Evolutionary conservation across 2,888 invertebrate species (phyloP), one percentile per base, ranked within the genome.

Genomic region (Deroplatys truncata): DNA sequence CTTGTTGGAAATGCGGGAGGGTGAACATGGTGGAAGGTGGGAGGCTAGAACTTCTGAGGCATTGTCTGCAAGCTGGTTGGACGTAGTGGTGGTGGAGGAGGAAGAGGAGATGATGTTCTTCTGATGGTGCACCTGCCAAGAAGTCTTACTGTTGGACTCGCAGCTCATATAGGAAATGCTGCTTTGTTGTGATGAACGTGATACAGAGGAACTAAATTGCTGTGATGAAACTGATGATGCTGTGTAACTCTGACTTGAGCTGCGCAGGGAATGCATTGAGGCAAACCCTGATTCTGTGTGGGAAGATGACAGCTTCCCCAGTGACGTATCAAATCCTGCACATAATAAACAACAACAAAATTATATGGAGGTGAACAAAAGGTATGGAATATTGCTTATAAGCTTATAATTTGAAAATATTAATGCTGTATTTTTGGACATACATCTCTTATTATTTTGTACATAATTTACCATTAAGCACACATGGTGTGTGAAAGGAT

Each of bases 251-350:
- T 95, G 95, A n/a, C 94, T 94, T 85, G 96, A 96, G 86, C 95
- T 96, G 89, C 96, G 94, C 91, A 95, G 94, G 84, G 95, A 95
- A 91, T 95, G 95, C 94, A 95, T 94, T 29, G 96, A 96, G 89
- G 95, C 94, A 92, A 96, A 96, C 91, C 96, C 96, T 91, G 94
- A 94, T 92, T 95, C 95, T 86, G 93, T 93, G 7, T 93, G 93
- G 90, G 93, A 93, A 82, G 93, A 93, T 16, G 93, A 93, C 72
- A 93, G 92, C 94, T 94, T 35, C 94, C 93, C 91, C 94, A 94
- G 49, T 20, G 89, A 82, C 15, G 90, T 83, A 83, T 90, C 90
- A 83, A 88, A 88, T 31, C 90, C 90, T 90, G 88, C n/a, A 85
- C 5, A 25, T 0, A 72, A 72, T 1, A 72, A 16, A 72, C 20